A percentile compares a stretch with the other conserved stretches of the same genome.
These are phyloP conservation scores for Spilogale gracilis DNA, from an alignment of 2,113 vertebrate genomes.

Conservation along the genomic window DNA sequence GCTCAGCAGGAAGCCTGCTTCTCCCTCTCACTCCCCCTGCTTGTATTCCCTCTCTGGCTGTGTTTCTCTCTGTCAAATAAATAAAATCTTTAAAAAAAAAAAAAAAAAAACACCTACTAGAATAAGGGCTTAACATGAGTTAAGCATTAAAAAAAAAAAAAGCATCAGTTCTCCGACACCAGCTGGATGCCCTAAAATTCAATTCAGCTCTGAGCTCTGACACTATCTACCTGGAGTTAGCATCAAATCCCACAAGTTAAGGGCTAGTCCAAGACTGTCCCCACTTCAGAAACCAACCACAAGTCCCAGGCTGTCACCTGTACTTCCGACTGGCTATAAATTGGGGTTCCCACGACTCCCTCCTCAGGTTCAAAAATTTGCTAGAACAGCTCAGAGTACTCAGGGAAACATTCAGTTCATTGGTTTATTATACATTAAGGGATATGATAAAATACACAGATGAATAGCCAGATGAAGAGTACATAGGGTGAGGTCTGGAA, in stretches of 20 bases:
- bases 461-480: background rate
- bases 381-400: background rate
- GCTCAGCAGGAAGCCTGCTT: no score
- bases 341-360: background rate
- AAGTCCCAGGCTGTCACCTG: background rate
- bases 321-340: background rate
- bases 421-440: background rate
- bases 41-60: no score
- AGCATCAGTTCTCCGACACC: background rate
- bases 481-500: background rate
- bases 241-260: background rate
- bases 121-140: no score
- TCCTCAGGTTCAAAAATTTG: background rate
- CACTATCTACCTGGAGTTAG: background rate
- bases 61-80: no score
- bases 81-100: no score
- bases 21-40: no score
- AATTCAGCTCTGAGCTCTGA: background rate
- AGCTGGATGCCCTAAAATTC: background rate
- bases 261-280: background rate
- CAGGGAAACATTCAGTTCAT: background rate
- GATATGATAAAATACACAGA: background rate
- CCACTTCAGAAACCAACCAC: background rate
- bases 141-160: background rate
- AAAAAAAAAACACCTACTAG: no score